A percentile compares a stretch with the other conserved stretches of the same genome.
phyloP scores from a whole-genome alignment of 2,888 invertebrate genomes.

The Hipparchia semele region DNA sequence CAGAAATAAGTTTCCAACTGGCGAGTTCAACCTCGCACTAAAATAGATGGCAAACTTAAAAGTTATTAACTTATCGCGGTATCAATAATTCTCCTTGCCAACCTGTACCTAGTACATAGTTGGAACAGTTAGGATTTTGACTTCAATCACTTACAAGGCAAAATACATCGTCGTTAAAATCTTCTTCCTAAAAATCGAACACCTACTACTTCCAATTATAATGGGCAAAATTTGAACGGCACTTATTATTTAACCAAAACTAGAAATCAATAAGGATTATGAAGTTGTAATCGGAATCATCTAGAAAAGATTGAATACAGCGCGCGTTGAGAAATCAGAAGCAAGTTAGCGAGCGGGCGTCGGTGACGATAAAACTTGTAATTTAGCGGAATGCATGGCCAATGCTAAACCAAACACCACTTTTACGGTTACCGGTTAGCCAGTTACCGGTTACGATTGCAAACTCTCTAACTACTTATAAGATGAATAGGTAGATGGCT shows the following conservation, averaged over 20 bases:
- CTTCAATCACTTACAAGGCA: no score
- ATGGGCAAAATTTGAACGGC: no score
- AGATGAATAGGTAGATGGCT: neutral
- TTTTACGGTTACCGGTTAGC: conserved; percentile 19
- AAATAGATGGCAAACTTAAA: neutral
- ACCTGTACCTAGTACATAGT: no score
- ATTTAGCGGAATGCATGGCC: conserved; percentile 55
- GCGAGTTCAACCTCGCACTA: neutral
- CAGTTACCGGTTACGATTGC: neutral
- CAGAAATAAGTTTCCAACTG: neutral
- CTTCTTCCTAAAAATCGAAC: no score
- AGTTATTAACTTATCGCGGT: neutral
- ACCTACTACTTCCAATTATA: no score
- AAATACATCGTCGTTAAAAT: no score
- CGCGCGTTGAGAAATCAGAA: conserved; percentile 2
- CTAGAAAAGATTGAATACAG: neutral
- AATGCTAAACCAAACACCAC: conserved; percentile 54
- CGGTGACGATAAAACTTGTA: conserved; percentile 48
- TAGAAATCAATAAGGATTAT: neutral
- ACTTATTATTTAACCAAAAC: no score
- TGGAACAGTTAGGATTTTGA: no score
- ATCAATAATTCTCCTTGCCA: no score
- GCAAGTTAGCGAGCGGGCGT: conserved; percentile 23
- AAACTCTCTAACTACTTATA: conserved; percentile 1
- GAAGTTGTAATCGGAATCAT: neutral